Base-by-base conservation (phyloP, 2,888 invertebrate species). In the Caradrina clavipalpis region DNA sequence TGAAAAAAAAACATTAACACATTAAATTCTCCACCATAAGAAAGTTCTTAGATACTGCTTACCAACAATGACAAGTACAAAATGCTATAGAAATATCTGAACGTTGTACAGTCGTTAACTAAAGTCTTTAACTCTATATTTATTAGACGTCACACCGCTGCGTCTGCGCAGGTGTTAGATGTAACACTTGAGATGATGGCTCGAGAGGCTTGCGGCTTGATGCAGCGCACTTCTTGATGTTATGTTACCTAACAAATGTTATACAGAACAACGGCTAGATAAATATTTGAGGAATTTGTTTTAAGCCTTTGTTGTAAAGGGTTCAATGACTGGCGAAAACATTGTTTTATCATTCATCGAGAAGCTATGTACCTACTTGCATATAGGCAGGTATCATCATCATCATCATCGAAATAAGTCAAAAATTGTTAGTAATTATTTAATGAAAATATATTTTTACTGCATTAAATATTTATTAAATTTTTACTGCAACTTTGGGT, bases 121-220 rank as follows among this genome's bases (percentile, higher is more conserved):
- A 39, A 56, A 47, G 13, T 50, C 17, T 45, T 45, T 17, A 45
- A 39, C 39, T 39, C 45, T 45, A 15, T 62, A 58, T 75, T 75
- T 61, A 76, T 69, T 55, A 45, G 26, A 42, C 45, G 39, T 47
- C 45, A 62, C 26, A 62, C 26, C n/a, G 58, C 42, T 71, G 72
- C 54, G 66, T 19, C 26, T 22, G 69, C 80, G 76, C 76, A 80
- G 77, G 80, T 77, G 76, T 77, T 55, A 51, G 50, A 80, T 49
- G 57, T 76, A 76, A 80, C 80, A 77, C 76, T 77, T 54, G 76
- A 69, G 59, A n/a, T 59, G 57, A 61, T 50, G 35, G 50, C 74
- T 74, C 55, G 42, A 76, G 73, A 76, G 71, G 57, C 42, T 55
- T 54, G 70, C 47, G 55, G 58, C 58, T 66, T 69, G 76, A 76